Conservation (phyloP, 2,113 vertebrate genomes). For the Deroptyus accipitrinus region DNA sequence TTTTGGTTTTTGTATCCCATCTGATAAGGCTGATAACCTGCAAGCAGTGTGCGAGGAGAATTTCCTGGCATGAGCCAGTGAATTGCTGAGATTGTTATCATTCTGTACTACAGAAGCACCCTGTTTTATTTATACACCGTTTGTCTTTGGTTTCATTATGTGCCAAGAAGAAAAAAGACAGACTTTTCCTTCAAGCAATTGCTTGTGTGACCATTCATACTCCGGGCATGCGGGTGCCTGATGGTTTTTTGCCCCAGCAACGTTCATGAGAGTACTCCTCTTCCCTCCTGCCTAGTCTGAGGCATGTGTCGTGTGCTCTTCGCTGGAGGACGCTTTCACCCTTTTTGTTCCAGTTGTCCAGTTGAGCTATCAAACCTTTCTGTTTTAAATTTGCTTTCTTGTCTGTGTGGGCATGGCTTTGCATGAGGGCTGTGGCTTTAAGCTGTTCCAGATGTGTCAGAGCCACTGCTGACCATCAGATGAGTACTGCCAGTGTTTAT, state of each 20-base stretch:
- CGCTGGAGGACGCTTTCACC: neutral
- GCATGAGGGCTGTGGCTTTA: neutral
- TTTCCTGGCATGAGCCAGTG: neutral
- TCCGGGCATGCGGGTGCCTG: accelerated
- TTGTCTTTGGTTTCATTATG: slow-evolving; percentile 23
- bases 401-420: neutral
- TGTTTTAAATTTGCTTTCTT: neutral
- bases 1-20: neutral
- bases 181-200: neutral
- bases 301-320: accelerated
- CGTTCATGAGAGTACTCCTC: neutral
- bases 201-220: neutral
- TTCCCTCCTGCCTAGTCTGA: neutral
- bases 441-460: neutral
- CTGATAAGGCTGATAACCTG: slow-evolving; percentile 31
- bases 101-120: slow-evolving; percentile 11
- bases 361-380: neutral
- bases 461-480: neutral
- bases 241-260: neutral
- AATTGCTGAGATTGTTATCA: slow-evolving; percentile 43
- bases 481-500: neutral
- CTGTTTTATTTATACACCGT: neutral
- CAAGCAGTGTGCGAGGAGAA: neutral
- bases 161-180: slow-evolving; percentile 27
- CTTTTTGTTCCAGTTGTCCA: neutral